Evolutionary conservation across 2,113 vertebrate species (phyloP), one percentile per base, ranked within the genome.

Genomic region (Canis aureus): DNA sequence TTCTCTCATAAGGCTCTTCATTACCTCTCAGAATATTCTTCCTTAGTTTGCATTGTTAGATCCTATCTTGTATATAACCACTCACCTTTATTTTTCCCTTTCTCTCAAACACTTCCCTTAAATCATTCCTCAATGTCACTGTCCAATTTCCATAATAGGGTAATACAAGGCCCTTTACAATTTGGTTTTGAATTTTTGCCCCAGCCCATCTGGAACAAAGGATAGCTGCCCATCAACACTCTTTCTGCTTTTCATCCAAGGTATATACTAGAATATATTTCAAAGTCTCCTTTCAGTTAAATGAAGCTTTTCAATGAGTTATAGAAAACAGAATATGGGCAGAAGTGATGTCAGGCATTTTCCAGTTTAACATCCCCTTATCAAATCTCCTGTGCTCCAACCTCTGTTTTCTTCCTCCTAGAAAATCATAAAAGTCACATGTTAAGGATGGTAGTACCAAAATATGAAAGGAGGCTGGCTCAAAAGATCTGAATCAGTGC

Each of bases 301-400:
- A 35, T 96, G 55, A 96, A 98, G 17, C n/a, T 78, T 60, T 11
- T 79, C 62, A 59, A 15, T 35, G n/a, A 85, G 60, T 76, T 16
- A 71, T 5, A 27, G 17, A 80, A 51, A 74, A 81, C 35, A 7
- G 27, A 93, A 49, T 29, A 35, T 83, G 29, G 38, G 3, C 32
- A 43, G 38, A 89, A 82, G 51, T 62, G 4, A 49, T 43, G 13
- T 8, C 57, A 85, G 25, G 17, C 1, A 38, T 62, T 92, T 92
- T 67, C 51, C 67, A 71, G 35, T 4, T 57, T 60, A 62, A 43
- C 16, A 43, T 1, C 20, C 23, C 3, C 32, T 43, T 79, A 22
- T 23, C 32, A 59, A 94, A 82, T 69, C 0, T 27, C 32, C 15
- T 1, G n/a, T 13, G n/a, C 19, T 25, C 13, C 19, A 89, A 27